These are phyloP conservation scores for Sarcophaga variegata DNA, from an alignment of 2,888 invertebrate genomes.

Conservation along the genomic window DNA sequence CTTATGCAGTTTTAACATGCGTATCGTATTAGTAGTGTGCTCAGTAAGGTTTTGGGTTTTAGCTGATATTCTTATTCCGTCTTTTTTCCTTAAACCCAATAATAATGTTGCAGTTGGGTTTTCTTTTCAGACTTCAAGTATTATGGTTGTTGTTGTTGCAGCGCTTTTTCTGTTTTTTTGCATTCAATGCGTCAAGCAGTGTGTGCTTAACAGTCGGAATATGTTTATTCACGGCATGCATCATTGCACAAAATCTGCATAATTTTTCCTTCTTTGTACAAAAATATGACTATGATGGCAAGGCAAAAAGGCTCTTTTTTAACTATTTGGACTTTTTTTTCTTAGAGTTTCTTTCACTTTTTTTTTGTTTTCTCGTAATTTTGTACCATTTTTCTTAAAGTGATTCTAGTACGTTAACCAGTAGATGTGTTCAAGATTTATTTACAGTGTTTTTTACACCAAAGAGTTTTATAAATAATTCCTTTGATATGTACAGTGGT, in stretches of 20 bases:
- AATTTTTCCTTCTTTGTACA: constrained; percentile 62
- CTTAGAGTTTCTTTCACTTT: background rate
- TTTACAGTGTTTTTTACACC: constrained; percentile 39
- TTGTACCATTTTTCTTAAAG: constrained; percentile 50
- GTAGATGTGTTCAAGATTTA: constrained; percentile 56
- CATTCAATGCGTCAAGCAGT: constrained; percentile 66
- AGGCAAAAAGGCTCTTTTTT: constrained; percentile 27
- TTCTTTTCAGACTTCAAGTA: background rate
- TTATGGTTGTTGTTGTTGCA: constrained; percentile 19
- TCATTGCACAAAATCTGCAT: constrained; percentile 73
- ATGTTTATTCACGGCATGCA: constrained; percentile 73
- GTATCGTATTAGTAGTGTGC: constrained; percentile 64
- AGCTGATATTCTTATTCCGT: constrained; percentile 49
- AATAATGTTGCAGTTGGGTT: constrained; percentile 50
- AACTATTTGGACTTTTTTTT: constrained; percentile 41
- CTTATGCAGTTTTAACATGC: constrained; percentile 56
- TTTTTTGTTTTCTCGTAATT: constrained; percentile 37
- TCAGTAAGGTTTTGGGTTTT: constrained; percentile 46
- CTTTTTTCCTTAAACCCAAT: constrained; percentile 31
- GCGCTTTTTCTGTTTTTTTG: constrained; percentile 11
- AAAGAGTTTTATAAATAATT: constrained; percentile 7
- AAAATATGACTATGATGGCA: constrained; percentile 18
- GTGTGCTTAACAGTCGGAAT: constrained; percentile 67
- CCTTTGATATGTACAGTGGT: constrained; percentile 21
- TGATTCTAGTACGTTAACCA: constrained; percentile 44